Base-by-base conservation (phyloP, 1,140 invertebrate genomes). In the Battus philenor region DNA sequence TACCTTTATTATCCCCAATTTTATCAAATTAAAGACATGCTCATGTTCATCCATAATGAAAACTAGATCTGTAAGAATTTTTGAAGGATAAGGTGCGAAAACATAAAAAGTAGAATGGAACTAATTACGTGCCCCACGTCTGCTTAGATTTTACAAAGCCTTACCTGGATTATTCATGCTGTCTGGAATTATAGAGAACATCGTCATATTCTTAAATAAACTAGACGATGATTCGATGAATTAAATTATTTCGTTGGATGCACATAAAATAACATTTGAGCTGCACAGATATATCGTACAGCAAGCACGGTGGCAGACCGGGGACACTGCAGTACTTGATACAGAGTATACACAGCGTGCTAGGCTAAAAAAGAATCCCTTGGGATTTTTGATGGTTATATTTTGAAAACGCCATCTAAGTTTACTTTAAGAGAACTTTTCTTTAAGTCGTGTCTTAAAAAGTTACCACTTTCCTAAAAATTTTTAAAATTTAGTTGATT, bases 51-150 rank as follows among this genome's bases (percentile, higher is more conserved):
- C 70, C 65, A 62, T 20, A 45, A 57, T 53, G 50, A 51, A 59
- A 52, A 68, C 60, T 51, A 68, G 59, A 53, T 68, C 32, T 64
- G 60, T 59, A 64, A 59, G 65, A 65, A 70, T 70, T 67, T 71
- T 67, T 51, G 61, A 68, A 71, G 55, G 61, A 66, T 64, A 55
- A 58, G 54, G 50, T 73, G 62, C 62, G 60, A 74, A 78, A 72
- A 82, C 67, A 73, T 59, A 73, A 69, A 69, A 78, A 68, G 60
- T 70, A 58, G 58, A 68, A 73, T 66, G 75, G 74, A 68, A 69
- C 62, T 67, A 70, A 76, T 75, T 70, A 69, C 62, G 57, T 68
- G 58, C 54, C 47, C 54, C 50, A 70, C 57, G 60, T 73, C 56
- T 50, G 39, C 59, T 46, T 47, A 51, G 44, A 53, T 44, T 46